A percentile compares a stretch with the other conserved stretches of the same genome.
Evolutionary conservation across 2,797 vertebrate species (phyloP).

Genomic region (Lagocephalus sceleratus): DNA sequence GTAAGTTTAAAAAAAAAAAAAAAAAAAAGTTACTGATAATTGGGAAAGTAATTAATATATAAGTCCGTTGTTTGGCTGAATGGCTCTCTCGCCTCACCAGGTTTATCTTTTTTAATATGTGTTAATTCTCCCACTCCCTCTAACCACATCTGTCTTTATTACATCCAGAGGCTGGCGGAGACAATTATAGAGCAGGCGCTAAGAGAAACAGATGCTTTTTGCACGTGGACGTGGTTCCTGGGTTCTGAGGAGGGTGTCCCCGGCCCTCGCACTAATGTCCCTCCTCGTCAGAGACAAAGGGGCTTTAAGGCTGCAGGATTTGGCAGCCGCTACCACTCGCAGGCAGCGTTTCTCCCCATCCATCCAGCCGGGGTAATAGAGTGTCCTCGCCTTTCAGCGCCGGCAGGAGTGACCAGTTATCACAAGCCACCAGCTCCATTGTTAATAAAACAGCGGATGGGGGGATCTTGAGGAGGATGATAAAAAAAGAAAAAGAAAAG

Average conservation of each 20-base stretch:
- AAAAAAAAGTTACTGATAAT: conserved; percentile 60
- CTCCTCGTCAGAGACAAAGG: conserved; percentile 76
- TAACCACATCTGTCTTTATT: neutral
- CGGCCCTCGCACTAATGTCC: conserved; percentile 68
- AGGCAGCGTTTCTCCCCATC: conserved; percentile 80
- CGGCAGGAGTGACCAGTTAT: conserved; percentile 82
- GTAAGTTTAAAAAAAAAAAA: conserved; percentile 53
- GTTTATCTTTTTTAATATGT: conserved; percentile 35
- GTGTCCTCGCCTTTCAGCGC: conserved; percentile 77
- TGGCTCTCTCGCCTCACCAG: conserved; percentile 34
- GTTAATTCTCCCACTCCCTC: conserved; percentile 2
- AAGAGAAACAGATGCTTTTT: too few relatives aligned
- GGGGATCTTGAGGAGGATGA: conserved; percentile 44
- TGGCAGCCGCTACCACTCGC: conserved; percentile 76
- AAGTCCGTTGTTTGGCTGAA: conserved; percentile 47
- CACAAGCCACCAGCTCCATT: conserved; percentile 76
- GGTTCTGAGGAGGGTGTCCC: conserved; percentile 58
- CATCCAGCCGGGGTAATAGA: conserved; percentile 80
- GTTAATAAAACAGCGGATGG: conserved; percentile 73
- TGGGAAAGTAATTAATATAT: conserved; percentile 55
- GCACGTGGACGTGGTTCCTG: conserved; percentile 15
- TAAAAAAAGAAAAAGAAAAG: conserved; percentile 41
- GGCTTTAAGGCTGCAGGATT: conserved; percentile 75
- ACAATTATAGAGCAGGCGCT: neutral
- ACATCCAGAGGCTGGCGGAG: neutral